A percentile compares a stretch with the other conserved stretches of the same genome.
Evolutionary conservation across 2,113 vertebrate species (phyloP).

Genomic region (Diadophis punctatus): DNA sequence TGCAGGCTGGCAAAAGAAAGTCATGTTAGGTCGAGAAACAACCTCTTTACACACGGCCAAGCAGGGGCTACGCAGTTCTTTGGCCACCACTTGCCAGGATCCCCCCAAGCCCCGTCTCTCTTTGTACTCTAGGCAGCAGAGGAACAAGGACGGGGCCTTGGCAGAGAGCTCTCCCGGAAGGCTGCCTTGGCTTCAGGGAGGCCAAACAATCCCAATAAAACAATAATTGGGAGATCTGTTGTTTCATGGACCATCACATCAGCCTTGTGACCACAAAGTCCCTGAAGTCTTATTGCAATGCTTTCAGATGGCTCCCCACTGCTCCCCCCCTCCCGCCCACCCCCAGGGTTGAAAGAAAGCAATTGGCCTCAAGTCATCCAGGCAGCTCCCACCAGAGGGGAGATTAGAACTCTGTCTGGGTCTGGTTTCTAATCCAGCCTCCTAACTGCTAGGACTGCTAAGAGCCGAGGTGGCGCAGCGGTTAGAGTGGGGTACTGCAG

Average conservation of each 20-base stretch:
- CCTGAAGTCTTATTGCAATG: not conserved
- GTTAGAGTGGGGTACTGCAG: too few relatives aligned
- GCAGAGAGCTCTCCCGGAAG: not conserved
- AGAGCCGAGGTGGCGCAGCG: too few relatives aligned
- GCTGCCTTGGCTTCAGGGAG: not conserved
- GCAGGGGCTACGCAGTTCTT: not conserved
- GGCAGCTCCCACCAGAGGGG: not conserved
- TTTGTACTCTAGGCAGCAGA: not conserved
- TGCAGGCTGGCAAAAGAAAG: slow-evolving; percentile 76
- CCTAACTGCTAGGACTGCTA: not conserved
- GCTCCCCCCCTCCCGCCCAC: too few relatives aligned
- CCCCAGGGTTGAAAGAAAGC: not conserved
- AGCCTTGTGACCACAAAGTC: not conserved
- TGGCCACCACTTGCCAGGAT: not conserved
- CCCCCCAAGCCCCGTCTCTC: not conserved
- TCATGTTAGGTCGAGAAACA: fast-evolving
- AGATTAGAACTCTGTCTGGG: not conserved
- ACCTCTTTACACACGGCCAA: not conserved
- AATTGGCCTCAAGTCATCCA: not conserved
- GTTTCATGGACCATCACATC: not conserved
- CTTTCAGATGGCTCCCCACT: not conserved
- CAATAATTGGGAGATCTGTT: not conserved
- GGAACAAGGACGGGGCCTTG: not conserved
- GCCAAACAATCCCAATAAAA: not conserved
- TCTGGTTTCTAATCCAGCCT: not conserved